Percentiles rank a stretch among this genome's conserved stretches.
These are phyloP conservation scores for Drosophila nr. perissopoda DNA, from an alignment of 2,888 invertebrate species.

Conservation along the genomic window DNA sequence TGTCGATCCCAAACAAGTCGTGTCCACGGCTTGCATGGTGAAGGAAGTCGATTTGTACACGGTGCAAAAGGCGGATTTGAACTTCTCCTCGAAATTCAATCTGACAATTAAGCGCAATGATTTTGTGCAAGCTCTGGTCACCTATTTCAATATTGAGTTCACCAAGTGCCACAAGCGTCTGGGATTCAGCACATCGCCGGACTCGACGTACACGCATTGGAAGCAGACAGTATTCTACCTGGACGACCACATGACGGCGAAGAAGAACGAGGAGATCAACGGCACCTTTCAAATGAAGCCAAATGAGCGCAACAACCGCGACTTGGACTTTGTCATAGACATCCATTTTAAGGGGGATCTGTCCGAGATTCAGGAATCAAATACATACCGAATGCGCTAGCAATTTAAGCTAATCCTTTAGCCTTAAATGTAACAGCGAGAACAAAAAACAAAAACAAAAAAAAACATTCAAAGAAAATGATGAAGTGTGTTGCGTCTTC, in stretches of 20 bases:
- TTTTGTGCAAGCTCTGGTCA: conserved; percentile 98
- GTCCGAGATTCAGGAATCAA: conserved; percentile 93
- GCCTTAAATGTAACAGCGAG: conserved; percentile 60
- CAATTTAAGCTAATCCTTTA: conserved; percentile 29
- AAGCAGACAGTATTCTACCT: conserved; percentile 98
- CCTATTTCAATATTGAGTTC: conserved; percentile 99
- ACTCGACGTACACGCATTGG: conserved; percentile 99
- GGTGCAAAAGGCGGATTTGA: conserved; percentile 97
- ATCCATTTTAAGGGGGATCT: conserved; percentile 96
- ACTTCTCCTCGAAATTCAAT: conserved; percentile 95
- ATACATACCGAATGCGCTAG: conserved; percentile 95
- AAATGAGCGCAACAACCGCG: conserved; percentile 97
- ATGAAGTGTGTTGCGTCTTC: conserved; percentile 70
- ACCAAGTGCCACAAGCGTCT: conserved; percentile 99
- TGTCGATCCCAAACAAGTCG: conserved; percentile 99
- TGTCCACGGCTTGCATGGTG: conserved; percentile 96
- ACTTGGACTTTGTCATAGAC: conserved; percentile 97
- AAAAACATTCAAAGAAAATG: background rate
- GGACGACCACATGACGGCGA: conserved; percentile 97
- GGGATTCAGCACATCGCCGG: conserved; percentile 99
- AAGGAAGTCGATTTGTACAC: conserved; percentile 99
- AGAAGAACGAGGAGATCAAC: conserved; percentile 96
- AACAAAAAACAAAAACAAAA: conserved; percentile 1
- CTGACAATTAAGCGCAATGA: conserved; percentile 95
- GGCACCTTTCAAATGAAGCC: conserved; percentile 97